phyloP scores from a whole-genome alignment of 2,113 vertebrate species.

The Antechinus stuartii region DNA sequence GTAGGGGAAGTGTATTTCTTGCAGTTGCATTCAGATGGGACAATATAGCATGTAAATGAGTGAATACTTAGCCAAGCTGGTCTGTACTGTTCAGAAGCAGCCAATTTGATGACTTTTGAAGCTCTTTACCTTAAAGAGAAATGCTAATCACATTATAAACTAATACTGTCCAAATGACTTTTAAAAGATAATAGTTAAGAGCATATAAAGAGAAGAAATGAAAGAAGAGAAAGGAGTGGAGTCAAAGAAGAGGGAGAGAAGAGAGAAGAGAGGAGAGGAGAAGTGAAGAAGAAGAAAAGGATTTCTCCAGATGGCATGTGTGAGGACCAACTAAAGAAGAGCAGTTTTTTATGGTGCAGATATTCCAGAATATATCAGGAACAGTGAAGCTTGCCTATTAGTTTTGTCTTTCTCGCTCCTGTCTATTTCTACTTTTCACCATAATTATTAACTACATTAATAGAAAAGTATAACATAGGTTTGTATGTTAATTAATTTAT shows the following conservation, averaged over 20 bases:
- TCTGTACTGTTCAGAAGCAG: background rate
- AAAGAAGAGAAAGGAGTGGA: too few species aligned
- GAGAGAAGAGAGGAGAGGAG: too few species aligned
- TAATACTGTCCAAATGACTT: background rate
- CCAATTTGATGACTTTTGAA: background rate
- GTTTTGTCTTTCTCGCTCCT: background rate
- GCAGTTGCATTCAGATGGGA: background rate
- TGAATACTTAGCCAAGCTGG: background rate
- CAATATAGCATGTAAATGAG: background rate
- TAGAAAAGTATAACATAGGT: background rate
- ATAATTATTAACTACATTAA: too few species aligned
- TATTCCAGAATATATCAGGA: too few species aligned
- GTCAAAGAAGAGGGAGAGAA: too few species aligned
- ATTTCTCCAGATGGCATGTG: too few species aligned
- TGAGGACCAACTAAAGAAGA: too few species aligned
- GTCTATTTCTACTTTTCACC: too few species aligned
- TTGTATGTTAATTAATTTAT: background rate
- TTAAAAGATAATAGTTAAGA: background rate
- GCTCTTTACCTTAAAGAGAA: background rate
- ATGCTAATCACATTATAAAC: background rate
- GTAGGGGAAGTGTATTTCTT: background rate
- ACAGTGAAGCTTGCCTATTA: background rate
- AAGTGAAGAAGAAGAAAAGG: too few species aligned
- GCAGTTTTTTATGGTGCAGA: too few species aligned
- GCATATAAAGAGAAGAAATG: background rate